Evolutionary conservation across 2,888 invertebrate species (phyloP), one percentile per base, ranked within the genome.

Genomic region (Cephus pulcher): DNA sequence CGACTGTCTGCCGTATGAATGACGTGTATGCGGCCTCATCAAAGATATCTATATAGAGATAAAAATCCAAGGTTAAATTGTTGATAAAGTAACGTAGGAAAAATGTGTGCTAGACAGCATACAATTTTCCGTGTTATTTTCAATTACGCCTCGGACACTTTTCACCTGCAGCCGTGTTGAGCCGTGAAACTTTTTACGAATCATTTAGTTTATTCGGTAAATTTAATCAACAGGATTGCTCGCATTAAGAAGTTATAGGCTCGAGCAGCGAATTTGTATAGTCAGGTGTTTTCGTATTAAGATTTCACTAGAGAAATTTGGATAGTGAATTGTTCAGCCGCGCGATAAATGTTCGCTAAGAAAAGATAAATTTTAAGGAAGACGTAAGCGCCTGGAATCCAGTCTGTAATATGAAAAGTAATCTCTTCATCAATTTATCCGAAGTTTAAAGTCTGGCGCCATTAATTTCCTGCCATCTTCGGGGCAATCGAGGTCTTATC

Each of bases 391-490:
- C 37, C 69, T 78, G 56, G 77, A 82, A 83, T 83, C 82, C 82
- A 79, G 77, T 79, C 79, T 74, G 73, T 84, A 84, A 84, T 83
- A 81, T 84, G 83, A 78, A 81, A 81, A 82, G 83, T 81, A 80
- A 82, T 85, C 82, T 79, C 78, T 71, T 75, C 75, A 69, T 75
- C 37, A 78, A 30, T 34, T 34, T 23, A 23, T 56, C 23, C 56
- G 9, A 56, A 32, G 69, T 69, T 68, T 68, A 12, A 12, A 30
- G 37, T 69, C 78, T 11, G 35, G 32, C 75, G 34, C 4, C 82
- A 83, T 84, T 83, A 82, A 85, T 83, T 76, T 69, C 82, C 83
- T 76, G 79, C 56, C 78, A 82, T 85, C 82, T 83, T 85, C 81
- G 75, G 73, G 33, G 11, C 75, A 69, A 79, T 79, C 78, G 77